Evolutionary conservation across 1,140 invertebrate species (phyloP).

Genomic region (Palaemon carinicauda): DNA sequence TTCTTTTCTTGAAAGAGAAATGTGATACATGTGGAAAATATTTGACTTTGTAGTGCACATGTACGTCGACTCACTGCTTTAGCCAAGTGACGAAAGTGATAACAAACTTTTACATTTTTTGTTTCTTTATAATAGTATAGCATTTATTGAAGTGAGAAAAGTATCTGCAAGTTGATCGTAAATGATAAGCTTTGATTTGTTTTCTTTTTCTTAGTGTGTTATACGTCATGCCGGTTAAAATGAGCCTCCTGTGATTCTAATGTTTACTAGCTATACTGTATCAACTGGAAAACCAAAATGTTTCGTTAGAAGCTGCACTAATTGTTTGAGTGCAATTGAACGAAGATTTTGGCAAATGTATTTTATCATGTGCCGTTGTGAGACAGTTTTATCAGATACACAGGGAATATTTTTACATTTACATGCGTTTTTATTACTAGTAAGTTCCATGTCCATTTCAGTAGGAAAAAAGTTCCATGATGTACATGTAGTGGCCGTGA

Average conservation of each 20-base stretch:
- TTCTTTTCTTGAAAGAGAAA: too few relatives aligned
- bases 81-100: too few relatives aligned
- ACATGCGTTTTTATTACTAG: constrained; percentile 56
- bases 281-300: constrained; percentile 49
- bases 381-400: constrained; percentile 48
- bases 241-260: background rate
- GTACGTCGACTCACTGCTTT: too few relatives aligned
- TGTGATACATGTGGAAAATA: too few relatives aligned
- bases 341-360: constrained; percentile 46
- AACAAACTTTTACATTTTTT: too few relatives aligned
- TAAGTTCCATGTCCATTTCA: constrained; percentile 55
- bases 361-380: constrained; percentile 56
- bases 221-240: background rate
- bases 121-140: too few relatives aligned
- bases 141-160: too few relatives aligned
- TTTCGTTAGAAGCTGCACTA: constrained; percentile 30
- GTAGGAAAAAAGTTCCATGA: constrained; percentile 47
- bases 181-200: background rate
- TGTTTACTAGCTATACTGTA: constrained; percentile 40
- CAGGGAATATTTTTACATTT: constrained; percentile 59
- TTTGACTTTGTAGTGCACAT: too few relatives aligned
- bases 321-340: constrained; percentile 35
- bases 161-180: background rate
- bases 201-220: background rate
- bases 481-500: constrained; percentile 51